Evolutionary conservation across 2,113 vertebrate species (phyloP), one percentile per base, ranked within the genome.

Genomic region (Columba janthina): DNA sequence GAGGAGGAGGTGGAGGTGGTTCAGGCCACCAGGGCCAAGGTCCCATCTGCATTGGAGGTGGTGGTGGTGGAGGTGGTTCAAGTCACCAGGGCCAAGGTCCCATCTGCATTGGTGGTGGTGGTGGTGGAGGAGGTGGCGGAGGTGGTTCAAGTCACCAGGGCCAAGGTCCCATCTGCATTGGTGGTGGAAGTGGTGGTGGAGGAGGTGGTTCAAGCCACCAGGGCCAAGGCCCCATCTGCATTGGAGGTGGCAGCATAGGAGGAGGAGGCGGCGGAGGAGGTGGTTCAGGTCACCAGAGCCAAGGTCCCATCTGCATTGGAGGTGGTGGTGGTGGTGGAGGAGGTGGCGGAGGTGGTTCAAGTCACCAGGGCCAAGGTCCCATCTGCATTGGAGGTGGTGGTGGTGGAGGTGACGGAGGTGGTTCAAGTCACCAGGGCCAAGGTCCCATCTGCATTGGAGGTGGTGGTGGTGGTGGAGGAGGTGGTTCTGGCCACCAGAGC

Each of bases 401-500:
- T 8, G 42, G 42, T 8, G 42, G 42, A 44, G 42, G 42, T 8
- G 42, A 16, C 7, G 42, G 42, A 44, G 42, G 42, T 44, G 42
- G 16, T 44, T 44, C 54, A 2, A 5, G 88, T 0, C 71, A 94
- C 0, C 67, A 94, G 0, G 0, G 89, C 2, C 79, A 89, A 20
- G 79, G 79, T 0, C 51, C 79, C 44, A 71, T 91, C 56, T 42
- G 31, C 1, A 84, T 64, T 15, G 24, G 54, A 8, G 78, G 64
- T 9, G 73, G 74, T 8, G 21, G 76, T 3, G n/a, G 62, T 2
- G 61, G 76, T 1, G 57, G 74, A 50, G 48, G 48, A 21, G 48
- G 79, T 15, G 40, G 82, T 2, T 40, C 29, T 0, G 2, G 83
- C 1, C 12, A 76, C 2, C 71, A 85, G 0, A 0, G 72, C 0